phyloP scores from a whole-genome alignment of 1,140 invertebrate genomes.

The Bombus waltoni region DNA sequence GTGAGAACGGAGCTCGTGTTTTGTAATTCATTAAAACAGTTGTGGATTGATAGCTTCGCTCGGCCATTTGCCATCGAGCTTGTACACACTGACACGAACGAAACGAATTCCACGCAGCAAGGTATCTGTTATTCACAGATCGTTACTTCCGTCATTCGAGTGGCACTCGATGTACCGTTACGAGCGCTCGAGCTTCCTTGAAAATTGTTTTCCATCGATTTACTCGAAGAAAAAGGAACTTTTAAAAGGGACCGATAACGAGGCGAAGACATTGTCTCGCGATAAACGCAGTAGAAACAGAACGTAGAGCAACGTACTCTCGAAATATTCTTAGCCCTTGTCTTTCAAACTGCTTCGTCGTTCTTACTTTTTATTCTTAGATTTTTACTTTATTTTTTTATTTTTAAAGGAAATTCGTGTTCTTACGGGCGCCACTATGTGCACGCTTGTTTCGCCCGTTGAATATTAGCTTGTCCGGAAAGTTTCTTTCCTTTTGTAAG shows the following conservation, averaged over 20 bases:
- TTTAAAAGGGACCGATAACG: neutral
- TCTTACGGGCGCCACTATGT: accelerated
- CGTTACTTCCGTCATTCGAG: slow-evolving; percentile 24
- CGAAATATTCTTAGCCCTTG: too few relatives aligned
- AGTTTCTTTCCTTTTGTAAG: too few relatives aligned
- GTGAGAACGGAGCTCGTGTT: neutral
- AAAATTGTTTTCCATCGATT: slow-evolving; percentile 20
- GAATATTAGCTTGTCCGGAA: too few relatives aligned
- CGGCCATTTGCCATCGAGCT: neutral
- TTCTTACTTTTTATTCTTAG: too few relatives aligned
- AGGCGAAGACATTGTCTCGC: neutral
- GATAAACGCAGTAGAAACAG: neutral
- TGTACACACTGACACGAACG: neutral
- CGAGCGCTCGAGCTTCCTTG: neutral
- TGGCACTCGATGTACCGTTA: neutral
- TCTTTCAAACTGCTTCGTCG: too few relatives aligned
- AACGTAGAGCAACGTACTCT: too few relatives aligned
- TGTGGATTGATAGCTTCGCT: neutral
- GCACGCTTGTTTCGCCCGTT: too few relatives aligned
- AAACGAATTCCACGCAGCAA: neutral
- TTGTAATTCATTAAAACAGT: slow-evolving; percentile 13
- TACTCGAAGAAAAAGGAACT: too few relatives aligned
- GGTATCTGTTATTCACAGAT: slow-evolving; percentile 12
- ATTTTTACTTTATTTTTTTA: too few relatives aligned
- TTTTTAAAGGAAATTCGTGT: too few relatives aligned